These are phyloP conservation scores for Erebia palarica DNA, from an alignment of 2,888 invertebrate genomes.

Conservation along the genomic window DNA sequence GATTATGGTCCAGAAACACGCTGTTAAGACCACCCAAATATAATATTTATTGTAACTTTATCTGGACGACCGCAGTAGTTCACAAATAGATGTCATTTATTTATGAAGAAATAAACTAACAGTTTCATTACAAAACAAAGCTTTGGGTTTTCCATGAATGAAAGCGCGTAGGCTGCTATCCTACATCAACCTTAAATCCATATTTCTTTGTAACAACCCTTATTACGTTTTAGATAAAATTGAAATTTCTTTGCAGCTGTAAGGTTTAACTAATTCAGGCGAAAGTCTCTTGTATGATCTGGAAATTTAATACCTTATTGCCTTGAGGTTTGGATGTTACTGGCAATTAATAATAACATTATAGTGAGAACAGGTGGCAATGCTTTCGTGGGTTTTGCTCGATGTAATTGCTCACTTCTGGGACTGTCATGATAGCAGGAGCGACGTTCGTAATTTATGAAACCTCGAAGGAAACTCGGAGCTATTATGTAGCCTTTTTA, in stretches of 20 bases:
- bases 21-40: constrained; percentile 63
- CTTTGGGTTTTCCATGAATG: constrained; percentile 71
- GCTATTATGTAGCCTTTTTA: constrained; percentile 23
- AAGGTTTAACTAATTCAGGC: constrained; percentile 21
- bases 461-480: constrained; percentile 38
- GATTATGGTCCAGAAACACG: constrained; percentile 37
- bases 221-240: constrained; percentile 35
- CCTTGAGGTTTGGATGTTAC: constrained; percentile 36
- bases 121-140: constrained; percentile 79
- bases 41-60: constrained; percentile 47
- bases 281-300: constrained; percentile 44
- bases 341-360: constrained; percentile 67
- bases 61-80: constrained; percentile 48
- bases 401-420: constrained; percentile 72
- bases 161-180: constrained; percentile 75
- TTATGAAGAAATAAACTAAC: constrained; percentile 70
- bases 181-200: constrained; percentile 54
- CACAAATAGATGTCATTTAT: constrained; percentile 62
- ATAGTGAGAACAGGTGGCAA: constrained; percentile 72
- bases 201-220: constrained; percentile 40
- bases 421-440: constrained; percentile 62
- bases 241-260: constrained; percentile 33
- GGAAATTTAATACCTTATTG: constrained; percentile 44
- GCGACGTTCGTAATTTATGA: constrained; percentile 62
- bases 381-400: constrained; percentile 66